Conservation (phyloP, 1,140 invertebrate species). For the Agrypnia vestita region DNA sequence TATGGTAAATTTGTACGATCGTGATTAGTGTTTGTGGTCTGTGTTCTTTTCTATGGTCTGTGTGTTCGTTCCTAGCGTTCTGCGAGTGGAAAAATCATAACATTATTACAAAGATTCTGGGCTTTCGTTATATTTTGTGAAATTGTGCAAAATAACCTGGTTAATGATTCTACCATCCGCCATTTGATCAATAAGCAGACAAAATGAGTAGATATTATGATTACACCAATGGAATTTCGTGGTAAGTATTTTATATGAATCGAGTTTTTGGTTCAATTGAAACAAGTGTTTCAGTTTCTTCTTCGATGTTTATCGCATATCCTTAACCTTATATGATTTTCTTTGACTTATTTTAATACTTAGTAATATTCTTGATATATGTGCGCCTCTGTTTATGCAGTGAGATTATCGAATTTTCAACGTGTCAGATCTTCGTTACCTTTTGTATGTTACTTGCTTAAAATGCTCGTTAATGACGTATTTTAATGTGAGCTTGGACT, state of each 20-base stretch:
- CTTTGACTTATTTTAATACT: too few species aligned
- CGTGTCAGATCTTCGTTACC: slow-evolving; percentile 25
- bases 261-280: slow-evolving; percentile 53
- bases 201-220: slow-evolving; percentile 73
- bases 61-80: slow-evolving; percentile 5
- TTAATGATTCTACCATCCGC: not conserved
- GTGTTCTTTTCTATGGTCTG: too few species aligned
- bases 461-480: not conserved
- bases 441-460: not conserved
- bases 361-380: not conserved
- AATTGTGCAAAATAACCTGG: not conserved
- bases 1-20: too few species aligned
- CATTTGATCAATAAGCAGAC: not conserved
- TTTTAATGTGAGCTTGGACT: not conserved
- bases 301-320: not conserved
- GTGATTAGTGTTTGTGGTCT: not conserved
- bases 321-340: slow-evolving; percentile 18
- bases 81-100: slow-evolving; percentile 21
- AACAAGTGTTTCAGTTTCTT: slow-evolving; percentile 53
- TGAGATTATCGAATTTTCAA: slow-evolving; percentile 29
- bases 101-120: slow-evolving; percentile 24
- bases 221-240: slow-evolving; percentile 72
- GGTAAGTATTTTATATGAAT: slow-evolving; percentile 65
- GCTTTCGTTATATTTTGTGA: not conserved
- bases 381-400: slow-evolving; percentile 20